These are phyloP conservation scores for Spilarctia lutea DNA, from an alignment of 2,888 invertebrate species.

Conservation along the genomic window DNA sequence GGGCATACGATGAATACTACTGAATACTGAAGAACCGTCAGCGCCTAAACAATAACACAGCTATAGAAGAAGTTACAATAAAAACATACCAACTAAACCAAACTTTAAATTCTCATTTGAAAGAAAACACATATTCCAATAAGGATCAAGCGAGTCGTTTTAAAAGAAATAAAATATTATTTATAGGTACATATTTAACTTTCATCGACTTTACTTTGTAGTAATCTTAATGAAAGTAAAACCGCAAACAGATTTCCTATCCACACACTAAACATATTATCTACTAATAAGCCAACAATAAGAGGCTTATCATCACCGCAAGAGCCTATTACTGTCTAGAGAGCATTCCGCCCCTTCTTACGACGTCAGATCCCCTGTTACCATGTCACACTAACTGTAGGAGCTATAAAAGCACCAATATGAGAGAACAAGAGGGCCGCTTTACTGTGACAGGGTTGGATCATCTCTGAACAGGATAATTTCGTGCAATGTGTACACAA, in stretches of 20 bases:
- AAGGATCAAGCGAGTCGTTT: no score
- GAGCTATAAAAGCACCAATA: constrained; percentile 37
- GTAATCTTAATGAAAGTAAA: constrained; percentile 21
- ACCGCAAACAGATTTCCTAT: constrained; percentile 70
- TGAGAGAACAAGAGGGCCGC: constrained; percentile 40
- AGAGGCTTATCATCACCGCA: constrained; percentile 81
- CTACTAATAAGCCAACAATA: constrained; percentile 83
- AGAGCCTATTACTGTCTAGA: constrained; percentile 82
- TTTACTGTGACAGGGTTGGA: constrained; percentile 72
- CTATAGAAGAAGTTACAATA: not conserved
- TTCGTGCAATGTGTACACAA: constrained; percentile 81
- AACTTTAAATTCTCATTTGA: not conserved
- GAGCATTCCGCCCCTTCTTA: constrained; percentile 79
- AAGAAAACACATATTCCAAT: not conserved
- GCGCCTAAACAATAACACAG: not conserved
- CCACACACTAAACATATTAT: constrained; percentile 72
- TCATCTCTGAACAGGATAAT: constrained; percentile 65
- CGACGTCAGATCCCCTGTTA: constrained; percentile 64
- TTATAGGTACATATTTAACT: not conserved
- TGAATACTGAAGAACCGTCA: not conserved
- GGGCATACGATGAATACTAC: not conserved
- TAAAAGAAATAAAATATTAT: not conserved
- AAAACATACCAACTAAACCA: not conserved
- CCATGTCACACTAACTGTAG: constrained; percentile 69
- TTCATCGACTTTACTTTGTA: not conserved